Evolutionary conservation across 2,113 vertebrate genomes (phyloP).

Genomic region (Phaetusa simplex): DNA sequence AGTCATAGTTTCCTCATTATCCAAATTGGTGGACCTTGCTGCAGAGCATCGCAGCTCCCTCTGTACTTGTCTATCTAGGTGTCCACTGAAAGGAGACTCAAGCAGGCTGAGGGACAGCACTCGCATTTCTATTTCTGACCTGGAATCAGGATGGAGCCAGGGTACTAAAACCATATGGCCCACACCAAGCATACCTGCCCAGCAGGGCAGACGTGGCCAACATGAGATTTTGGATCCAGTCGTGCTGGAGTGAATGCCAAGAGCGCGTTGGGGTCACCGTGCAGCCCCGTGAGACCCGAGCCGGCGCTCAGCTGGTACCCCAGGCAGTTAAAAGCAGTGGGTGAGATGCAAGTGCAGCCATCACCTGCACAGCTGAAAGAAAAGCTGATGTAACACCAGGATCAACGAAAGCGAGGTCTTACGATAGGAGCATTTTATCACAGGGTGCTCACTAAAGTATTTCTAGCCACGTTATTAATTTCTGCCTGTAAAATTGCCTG

Average conservation of each 20-base stretch:
- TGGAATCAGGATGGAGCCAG: background rate
- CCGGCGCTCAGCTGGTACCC: accelerated
- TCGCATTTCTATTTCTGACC: background rate
- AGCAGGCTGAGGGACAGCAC: background rate
- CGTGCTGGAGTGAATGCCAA: accelerated
- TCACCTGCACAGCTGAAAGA: background rate
- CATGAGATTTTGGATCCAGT: background rate
- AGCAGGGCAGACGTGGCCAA: accelerated
- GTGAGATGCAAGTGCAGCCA: background rate
- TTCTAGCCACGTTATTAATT: background rate
- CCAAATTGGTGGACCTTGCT: background rate
- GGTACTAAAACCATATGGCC: background rate
- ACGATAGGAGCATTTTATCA: background rate
- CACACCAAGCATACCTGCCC: background rate
- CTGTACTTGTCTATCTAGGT: background rate
- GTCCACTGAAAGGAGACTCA: background rate
- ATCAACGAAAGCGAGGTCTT: background rate
- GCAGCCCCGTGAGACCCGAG: background rate
- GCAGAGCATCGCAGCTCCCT: background rate
- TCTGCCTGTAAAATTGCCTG: background rate
- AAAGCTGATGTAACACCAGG: background rate
- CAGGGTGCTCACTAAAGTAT: background rate
- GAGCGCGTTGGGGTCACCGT: accelerated
- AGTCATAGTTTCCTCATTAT: background rate
- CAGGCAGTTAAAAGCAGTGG: accelerated